phyloP scores from a whole-genome alignment of 2,113 vertebrate genomes.

The Urocynchramus pylzowi region DNA sequence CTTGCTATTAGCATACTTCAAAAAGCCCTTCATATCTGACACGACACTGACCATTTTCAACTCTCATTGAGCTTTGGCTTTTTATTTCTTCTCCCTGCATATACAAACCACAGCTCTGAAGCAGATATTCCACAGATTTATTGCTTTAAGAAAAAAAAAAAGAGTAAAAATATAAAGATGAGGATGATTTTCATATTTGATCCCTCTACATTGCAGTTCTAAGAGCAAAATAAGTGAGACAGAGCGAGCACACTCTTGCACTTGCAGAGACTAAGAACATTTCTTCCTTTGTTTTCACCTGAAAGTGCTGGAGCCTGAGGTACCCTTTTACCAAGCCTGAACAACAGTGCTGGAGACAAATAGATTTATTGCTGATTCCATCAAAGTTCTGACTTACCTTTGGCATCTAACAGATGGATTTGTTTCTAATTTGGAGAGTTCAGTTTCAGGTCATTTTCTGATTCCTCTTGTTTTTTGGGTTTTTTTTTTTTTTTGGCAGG shows the following conservation, averaged over 20 bases:
- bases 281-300: neutral
- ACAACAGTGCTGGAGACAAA: neutral
- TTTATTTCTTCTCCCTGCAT: neutral
- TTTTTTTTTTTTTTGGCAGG: neutral
- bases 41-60: neutral
- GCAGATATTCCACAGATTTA: neutral
- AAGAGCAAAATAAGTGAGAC: neutral
- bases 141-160: neutral
- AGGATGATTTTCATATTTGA: neutral
- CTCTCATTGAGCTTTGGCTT: neutral
- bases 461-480: neutral
- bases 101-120: neutral
- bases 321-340: neutral
- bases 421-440: neutral
- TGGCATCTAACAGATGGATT: neutral
- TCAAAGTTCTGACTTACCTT: neutral
- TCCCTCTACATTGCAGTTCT: neutral
- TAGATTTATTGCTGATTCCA: neutral
- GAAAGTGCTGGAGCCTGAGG: neutral
- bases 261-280: neutral
- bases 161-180: neutral
- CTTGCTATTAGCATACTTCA: neutral
- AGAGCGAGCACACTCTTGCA: neutral
- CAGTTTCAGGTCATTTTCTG: neutral
- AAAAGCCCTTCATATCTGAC: neutral